Evolutionary conservation across 1,140 invertebrate genomes (phyloP), one percentile per base, ranked within the genome.

Genomic region (Propsilocerus akamusi): DNA sequence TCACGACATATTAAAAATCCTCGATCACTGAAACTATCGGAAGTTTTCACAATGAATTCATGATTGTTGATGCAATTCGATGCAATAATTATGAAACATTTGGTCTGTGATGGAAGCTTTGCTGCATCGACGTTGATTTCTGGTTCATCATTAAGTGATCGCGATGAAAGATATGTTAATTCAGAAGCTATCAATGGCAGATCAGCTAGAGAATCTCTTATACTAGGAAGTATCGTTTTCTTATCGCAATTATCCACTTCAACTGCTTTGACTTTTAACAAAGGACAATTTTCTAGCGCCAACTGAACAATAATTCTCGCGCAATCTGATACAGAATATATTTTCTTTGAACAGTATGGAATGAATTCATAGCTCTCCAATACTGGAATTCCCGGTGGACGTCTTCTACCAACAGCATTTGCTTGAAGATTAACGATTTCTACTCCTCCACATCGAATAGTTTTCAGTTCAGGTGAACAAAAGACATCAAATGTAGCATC

Each of bases 401-500:
- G 71, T 24, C 72, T 75, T 52, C 78, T 74, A 7, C 84, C 72
- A 46, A 94, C 90, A 4, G 80, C 73, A 54, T 77, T 86, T 0
- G 85, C 83, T 56, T 83, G 80, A 0, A 95, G 64, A 46, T 87
- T 89, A 51, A 77, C 72, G 23, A 94, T 76, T 67, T 90, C 84
- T 12, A 95, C 79, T 48, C 87, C 86, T 26, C 86, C 88, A 49
- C 80, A 76, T 51, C 77, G 70, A 53, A 72, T 76, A 2, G 59
- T 56, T 46, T 63, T 54, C 4, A 52, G 55, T 32, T 61, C 57
- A 3, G 50, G 54, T 50, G 60, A 59, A 4, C 17, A 20, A n/a
- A 14, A 3, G 5, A 71, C 59, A n/a, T 61, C 57, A 3, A 65
- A 66, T 17, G 67, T 53, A 1, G 55, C 54, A 25, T 70, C 59